Conservation (phyloP, 2,888 invertebrate genomes). For the Drosophila nr. medialis region DNA sequence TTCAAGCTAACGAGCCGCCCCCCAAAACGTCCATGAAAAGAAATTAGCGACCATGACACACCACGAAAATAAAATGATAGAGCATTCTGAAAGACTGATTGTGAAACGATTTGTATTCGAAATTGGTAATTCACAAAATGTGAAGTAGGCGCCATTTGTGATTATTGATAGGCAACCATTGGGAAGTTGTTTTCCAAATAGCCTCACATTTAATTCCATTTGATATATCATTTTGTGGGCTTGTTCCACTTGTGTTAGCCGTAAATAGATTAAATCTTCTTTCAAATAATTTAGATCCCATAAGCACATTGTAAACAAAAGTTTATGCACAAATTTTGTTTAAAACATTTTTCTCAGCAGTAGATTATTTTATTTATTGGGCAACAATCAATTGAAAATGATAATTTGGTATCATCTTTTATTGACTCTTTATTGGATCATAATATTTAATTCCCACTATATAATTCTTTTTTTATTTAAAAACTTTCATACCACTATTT, state of each 20-base stretch:
- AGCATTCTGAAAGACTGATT: constrained; percentile 7
- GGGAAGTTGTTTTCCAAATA: background rate
- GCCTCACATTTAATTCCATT: background rate
- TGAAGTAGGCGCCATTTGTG: constrained; percentile 4
- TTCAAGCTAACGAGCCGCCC: constrained; percentile 46
- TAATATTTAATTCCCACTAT: background rate
- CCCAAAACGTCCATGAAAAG: constrained; percentile 36
- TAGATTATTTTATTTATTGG: background rate
- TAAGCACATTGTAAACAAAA: background rate
- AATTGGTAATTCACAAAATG: constrained; percentile 19
- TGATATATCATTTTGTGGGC: background rate
- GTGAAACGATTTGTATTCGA: constrained; percentile 20
- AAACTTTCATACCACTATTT: background rate
- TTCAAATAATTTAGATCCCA: background rate
- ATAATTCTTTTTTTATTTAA: background rate
- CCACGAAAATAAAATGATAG: constrained; percentile 21
- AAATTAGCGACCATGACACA: constrained; percentile 55
- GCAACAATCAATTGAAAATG: background rate
- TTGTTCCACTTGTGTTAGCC: background rate
- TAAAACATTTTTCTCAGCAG: background rate
- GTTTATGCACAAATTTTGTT: no score
- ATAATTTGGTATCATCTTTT: background rate
- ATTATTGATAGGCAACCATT: constrained; percentile 1
- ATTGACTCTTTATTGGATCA: background rate
- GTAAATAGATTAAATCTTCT: background rate